Percentiles rank a stretch among this genome's conserved stretches.
Conservation (phyloP, 2,797 vertebrate species). For the Luscinia megarhynchos region DNA sequence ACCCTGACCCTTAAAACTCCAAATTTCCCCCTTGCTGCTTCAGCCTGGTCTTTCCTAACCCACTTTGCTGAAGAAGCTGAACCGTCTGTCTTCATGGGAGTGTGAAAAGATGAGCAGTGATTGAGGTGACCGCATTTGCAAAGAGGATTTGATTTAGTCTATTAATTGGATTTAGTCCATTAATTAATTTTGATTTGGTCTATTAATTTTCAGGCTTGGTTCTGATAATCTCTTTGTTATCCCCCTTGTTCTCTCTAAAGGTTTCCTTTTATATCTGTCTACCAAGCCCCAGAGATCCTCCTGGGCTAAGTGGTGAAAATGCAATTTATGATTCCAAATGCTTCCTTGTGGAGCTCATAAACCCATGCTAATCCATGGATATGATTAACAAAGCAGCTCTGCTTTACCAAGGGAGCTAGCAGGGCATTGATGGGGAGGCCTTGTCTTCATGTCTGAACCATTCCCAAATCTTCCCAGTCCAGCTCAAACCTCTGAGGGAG, state of each 20-base stretch:
- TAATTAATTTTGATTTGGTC: slow-evolving; percentile 55
- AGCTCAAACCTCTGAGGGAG: background rate
- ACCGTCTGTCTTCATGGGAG: rapidly evolving
- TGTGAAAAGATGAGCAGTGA: background rate
- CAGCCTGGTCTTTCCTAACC: background rate
- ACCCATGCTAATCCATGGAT: background rate
- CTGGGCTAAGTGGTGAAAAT: background rate
- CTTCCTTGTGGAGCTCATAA: slow-evolving; percentile 6
- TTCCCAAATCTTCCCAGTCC: background rate
- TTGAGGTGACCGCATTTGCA: background rate
- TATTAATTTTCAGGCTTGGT: slow-evolving; percentile 26
- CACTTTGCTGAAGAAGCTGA: background rate
- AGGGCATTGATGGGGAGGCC: background rate
- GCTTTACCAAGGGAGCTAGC: background rate
- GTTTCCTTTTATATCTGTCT: slow-evolving; percentile 30
- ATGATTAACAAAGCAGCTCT: slow-evolving; percentile 21
- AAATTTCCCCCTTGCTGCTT: rapidly evolving
- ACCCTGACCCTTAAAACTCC: background rate
- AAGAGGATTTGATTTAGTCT: slow-evolving; percentile 29
- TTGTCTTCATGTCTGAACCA: background rate
- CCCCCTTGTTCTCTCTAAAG: slow-evolving; percentile 16
- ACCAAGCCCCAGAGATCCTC: background rate
- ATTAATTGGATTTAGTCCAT: slow-evolving; percentile 53
- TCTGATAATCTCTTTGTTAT: slow-evolving; percentile 40
- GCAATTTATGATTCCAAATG: background rate